Evolutionary conservation across 2,888 invertebrate genomes (phyloP), one percentile per base, ranked within the genome.

Genomic region (Caenorhabditis sp.): DNA sequence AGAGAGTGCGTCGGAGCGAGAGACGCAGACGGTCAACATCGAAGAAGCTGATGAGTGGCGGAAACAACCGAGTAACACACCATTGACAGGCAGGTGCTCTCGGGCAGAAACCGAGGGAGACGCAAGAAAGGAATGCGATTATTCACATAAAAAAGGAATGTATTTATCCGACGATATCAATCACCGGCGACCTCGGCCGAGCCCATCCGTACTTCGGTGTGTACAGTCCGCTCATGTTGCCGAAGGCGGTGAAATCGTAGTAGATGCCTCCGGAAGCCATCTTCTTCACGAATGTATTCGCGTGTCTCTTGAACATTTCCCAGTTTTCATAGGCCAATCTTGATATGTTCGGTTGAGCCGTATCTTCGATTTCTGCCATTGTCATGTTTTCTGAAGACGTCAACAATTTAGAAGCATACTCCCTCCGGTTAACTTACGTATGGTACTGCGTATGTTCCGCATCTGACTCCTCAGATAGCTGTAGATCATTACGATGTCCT

Each of bases 271-370:
- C n/a, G n/a, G n/a, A n/a, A 17, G 58, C 50, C 59, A 68, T 43
- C 50, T 41, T 58, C 7, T 6, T n/a, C 0, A 26, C 41, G 30
- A 48, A 27, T 5, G n/a, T 24, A 2, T 17, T 9, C 0, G 52
- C 68, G 0, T 96, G 95, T 90, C 96, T 93, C 91, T 98, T 97
- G 90, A 98, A 97, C 90, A 98, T 97, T 90, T 95, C 17, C 61
- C 62, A 62, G 17, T 61, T 24, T 13, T 35, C 30, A n/a, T 5
- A 11, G 1, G 68, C 68, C 0, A 68, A 8, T 24, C 20, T 24
- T 0, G 68, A 17, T 9, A 71, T 27, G 17, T 61, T 46, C 27
- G 61, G 71, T 20, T 71, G 61, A 1, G 61, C 26, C 53, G 53
- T 53, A 1, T 27, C 15, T 17, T 71, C 55, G 5, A 71, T 5